phyloP scores from a whole-genome alignment of 2,797 vertebrate genomes.

The Oceanodroma leucorhoa region DNA sequence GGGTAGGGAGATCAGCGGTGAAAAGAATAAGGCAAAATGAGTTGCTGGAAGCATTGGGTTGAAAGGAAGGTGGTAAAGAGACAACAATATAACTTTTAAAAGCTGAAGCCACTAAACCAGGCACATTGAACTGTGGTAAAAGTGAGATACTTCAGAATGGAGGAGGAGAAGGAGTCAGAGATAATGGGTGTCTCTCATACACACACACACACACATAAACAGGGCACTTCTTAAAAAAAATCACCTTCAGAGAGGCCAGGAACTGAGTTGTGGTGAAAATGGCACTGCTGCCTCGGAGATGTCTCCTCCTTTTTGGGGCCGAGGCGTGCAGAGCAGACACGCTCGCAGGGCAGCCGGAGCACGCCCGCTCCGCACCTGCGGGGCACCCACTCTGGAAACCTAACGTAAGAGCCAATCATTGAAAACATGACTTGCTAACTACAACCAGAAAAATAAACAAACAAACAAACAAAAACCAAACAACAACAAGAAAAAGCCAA shows the following conservation, averaged over 20 bases:
- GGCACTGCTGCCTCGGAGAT: neutral
- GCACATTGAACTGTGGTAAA: fast-evolving
- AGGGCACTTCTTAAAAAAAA: neutral
- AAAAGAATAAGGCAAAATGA: neutral
- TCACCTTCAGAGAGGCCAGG: neutral
- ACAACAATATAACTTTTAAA: neutral
- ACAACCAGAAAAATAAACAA: neutral
- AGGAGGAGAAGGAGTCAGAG: neutral
- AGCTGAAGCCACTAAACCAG: neutral
- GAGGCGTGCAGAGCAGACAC: neutral
- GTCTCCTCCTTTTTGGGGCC: neutral
- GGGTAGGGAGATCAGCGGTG: neutral
- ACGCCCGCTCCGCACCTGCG: neutral
- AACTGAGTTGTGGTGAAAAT: neutral
- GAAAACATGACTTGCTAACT: neutral
- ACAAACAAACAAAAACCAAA: too few relatives aligned
- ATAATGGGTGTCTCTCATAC: fast-evolving
- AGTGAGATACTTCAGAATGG: neutral
- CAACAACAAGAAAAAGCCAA: too few relatives aligned
- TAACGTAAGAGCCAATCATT: fast-evolving
- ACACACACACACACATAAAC: neutral
- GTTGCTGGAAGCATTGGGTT: neutral
- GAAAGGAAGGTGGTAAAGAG: neutral
- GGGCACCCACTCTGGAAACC: fast-evolving
- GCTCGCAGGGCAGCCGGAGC: neutral